Conservation (phyloP, 2,797 vertebrate species). For the Pyrocephalus nanus region DNA sequence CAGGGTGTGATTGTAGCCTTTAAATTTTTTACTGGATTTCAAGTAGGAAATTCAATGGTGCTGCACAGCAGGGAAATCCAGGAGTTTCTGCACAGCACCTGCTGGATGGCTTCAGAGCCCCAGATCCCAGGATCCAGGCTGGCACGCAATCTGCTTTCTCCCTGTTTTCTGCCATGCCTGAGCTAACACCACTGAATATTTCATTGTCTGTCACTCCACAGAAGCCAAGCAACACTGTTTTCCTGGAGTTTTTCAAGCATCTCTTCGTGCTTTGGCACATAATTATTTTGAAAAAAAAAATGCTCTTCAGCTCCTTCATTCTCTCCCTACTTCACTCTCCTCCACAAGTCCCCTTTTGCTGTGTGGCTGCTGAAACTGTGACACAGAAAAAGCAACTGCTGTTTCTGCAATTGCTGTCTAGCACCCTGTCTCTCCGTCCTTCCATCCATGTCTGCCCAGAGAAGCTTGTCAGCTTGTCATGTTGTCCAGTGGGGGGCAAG, state of each 20-base stretch:
- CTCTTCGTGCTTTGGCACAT: not conserved
- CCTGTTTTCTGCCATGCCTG: not conserved
- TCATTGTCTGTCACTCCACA: not conserved
- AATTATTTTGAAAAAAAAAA: not conserved
- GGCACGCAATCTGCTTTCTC: not conserved
- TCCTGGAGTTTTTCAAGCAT: not conserved
- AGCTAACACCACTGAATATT: not conserved
- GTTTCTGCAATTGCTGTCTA: not conserved
- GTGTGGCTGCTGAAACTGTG: not conserved
- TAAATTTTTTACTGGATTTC: not conserved
- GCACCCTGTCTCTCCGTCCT: fast-evolving
- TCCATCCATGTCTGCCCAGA: not conserved
- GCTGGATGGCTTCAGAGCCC: not conserved
- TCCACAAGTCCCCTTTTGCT: not conserved
- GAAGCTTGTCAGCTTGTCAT: not conserved
- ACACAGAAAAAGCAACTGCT: not conserved
- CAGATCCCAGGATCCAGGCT: not conserved
- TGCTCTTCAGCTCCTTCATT: not conserved
- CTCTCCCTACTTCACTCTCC: not conserved
- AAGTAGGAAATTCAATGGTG: not conserved
- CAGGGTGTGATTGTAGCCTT: not conserved
- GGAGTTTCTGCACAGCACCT: not conserved
- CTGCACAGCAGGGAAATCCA: not conserved
- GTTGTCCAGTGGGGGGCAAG: not conserved
- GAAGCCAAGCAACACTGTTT: not conserved